Evolutionary conservation across 2,797 vertebrate species (phyloP).

Genomic region (Melanotaenia pygmaea): DNA sequence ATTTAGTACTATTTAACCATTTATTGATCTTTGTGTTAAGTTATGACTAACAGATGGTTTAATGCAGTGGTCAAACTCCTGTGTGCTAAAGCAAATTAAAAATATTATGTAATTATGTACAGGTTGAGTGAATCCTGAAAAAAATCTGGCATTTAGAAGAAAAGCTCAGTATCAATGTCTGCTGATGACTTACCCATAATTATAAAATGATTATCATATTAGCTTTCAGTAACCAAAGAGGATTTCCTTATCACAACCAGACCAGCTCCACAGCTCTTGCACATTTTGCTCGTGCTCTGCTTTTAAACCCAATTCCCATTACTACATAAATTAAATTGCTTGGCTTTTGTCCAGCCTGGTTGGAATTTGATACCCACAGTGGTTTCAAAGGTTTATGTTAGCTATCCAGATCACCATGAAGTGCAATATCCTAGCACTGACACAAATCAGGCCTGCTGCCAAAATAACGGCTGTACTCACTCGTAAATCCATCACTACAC

Average conservation of each 20-base stretch:
- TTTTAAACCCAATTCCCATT: constrained; percentile 27
- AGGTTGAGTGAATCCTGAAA: not conserved
- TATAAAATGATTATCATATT: not conserved
- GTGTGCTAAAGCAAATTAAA: not conserved
- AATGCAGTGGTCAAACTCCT: not conserved
- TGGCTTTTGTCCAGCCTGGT: constrained; percentile 10
- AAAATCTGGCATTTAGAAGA: not conserved
- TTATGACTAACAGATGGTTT: not conserved
- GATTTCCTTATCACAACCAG: not conserved
- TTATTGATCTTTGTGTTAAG: not conserved
- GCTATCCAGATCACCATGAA: constrained; percentile 5
- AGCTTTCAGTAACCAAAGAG: not conserved
- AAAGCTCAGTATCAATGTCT: not conserved
- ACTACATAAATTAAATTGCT: constrained; percentile 42
- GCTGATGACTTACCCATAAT: not conserved
- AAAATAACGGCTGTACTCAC: constrained; percentile 20
- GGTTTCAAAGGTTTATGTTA: constrained; percentile 33
- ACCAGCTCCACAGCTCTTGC: not conserved
- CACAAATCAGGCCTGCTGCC: constrained; percentile 43
- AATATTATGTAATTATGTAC: not conserved
- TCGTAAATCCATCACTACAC: constrained; percentile 26
- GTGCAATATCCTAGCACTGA: constrained; percentile 34
- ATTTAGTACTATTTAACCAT: too few relatives aligned
- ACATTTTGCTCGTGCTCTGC: constrained; percentile 14
- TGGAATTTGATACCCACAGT: constrained; percentile 20